Evolutionary conservation across 2,888 invertebrate genomes (phyloP).

Genomic region (Metacarcinus magister): DNA sequence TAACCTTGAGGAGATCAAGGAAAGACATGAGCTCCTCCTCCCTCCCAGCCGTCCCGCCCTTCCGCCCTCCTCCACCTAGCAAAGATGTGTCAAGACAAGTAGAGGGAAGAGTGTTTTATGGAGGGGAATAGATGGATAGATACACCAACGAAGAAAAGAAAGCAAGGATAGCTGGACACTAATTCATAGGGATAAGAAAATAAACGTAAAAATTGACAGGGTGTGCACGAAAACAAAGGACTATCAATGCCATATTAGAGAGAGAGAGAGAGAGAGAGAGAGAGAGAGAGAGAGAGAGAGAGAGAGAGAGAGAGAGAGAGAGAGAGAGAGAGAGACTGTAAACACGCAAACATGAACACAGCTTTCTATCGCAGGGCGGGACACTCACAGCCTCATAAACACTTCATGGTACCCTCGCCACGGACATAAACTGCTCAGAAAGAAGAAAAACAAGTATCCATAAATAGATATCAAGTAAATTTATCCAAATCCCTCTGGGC

Average conservation of each 20-base stretch:
- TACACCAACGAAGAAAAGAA: background rate
- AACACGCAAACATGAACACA: constrained; percentile 11
- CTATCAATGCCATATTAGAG: background rate
- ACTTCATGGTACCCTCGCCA: background rate
- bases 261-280: background rate
- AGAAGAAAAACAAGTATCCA: background rate
- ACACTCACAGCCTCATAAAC: constrained; percentile 29
- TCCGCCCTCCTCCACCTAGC: background rate
- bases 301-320: background rate
- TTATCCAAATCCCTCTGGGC: background rate
- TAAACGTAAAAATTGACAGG: background rate
- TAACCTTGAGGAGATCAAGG: constrained; percentile 59
- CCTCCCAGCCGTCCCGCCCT: background rate
- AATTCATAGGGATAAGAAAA: background rate
- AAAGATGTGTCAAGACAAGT: constrained; percentile 44
- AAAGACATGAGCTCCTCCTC: constrained; percentile 60
- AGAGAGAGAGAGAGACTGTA: background rate
- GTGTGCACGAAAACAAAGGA: background rate
- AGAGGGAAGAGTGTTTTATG: background rate
- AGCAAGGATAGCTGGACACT: background rate
- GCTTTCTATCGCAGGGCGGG: background rate
- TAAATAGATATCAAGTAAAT: constrained; percentile 3
- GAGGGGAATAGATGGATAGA: background rate
- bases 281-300: constrained; percentile 46
- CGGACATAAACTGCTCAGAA: background rate